Percentiles rank a stretch among this genome's conserved stretches.
phyloP scores from a whole-genome alignment of 2,888 invertebrate species.

The Vesta saturnalis region DNA sequence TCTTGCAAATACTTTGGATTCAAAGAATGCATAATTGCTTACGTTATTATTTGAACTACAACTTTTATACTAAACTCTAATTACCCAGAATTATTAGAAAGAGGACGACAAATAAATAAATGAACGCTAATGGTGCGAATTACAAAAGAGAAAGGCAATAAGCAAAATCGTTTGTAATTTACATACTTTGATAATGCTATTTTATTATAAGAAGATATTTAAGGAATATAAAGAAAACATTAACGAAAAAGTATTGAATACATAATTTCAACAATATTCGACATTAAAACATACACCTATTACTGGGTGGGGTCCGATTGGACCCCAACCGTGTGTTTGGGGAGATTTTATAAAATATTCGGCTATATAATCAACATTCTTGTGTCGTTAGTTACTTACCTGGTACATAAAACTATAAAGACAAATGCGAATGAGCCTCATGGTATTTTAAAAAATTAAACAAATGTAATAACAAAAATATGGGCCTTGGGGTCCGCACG shows the following conservation, averaged over 20 bases:
- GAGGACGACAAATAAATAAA: background rate
- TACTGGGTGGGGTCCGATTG: too few relatives aligned
- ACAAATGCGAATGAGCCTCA: background rate
- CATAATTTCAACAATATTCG: too few relatives aligned
- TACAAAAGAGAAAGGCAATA: background rate
- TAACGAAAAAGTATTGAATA: too few relatives aligned
- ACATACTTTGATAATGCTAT: too few relatives aligned
- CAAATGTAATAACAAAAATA: too few relatives aligned
- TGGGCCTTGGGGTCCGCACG: background rate
- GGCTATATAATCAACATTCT: background rate
- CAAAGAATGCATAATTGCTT: too few relatives aligned
- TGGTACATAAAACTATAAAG: too few relatives aligned
- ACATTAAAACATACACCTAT: too few relatives aligned
- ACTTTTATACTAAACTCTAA: background rate
- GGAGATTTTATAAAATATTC: background rate
- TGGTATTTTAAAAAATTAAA: background rate
- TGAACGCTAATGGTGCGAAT: background rate
- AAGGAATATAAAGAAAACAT: background rate
- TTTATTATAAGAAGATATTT: background rate
- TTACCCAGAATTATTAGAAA: background rate
- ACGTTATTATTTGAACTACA: background rate
- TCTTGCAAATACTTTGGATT: too few relatives aligned
- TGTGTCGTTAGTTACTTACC: background rate
- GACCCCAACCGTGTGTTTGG: too few relatives aligned
- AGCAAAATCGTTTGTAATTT: too few relatives aligned